Evolutionary conservation across 2,888 invertebrate genomes (phyloP).

Genomic region (Parnassius mnemosyne): DNA sequence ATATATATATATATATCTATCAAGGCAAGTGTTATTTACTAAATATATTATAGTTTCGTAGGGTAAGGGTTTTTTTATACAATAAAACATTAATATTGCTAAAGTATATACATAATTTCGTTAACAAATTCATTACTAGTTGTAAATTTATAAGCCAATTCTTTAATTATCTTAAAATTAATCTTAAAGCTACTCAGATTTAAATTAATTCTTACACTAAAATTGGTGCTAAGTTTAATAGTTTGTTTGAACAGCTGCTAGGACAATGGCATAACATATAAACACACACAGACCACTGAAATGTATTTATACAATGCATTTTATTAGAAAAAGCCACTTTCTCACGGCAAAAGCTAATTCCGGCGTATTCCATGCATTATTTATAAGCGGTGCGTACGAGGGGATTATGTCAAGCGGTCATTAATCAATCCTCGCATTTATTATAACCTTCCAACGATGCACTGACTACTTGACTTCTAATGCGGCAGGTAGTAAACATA

Average conservation of each 20-base stretch:
- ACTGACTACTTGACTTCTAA: constrained; percentile 21
- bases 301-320: constrained; percentile 12
- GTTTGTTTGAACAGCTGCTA: constrained; percentile 38
- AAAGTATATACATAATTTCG: constrained; percentile 61
- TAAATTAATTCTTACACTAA: constrained; percentile 32
- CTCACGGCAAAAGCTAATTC: constrained; percentile 32
- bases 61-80: constrained; percentile 45
- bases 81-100: constrained; percentile 38
- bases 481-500: background rate
- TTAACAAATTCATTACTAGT: constrained; percentile 50
- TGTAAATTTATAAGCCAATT: constrained; percentile 32
- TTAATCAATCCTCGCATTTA: constrained; percentile 23
- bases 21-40: constrained; percentile 68
- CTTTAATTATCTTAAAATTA: constrained; percentile 31
- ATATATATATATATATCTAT: no score
- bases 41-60: constrained; percentile 43
- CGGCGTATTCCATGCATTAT: constrained; percentile 30
- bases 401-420: constrained; percentile 24
- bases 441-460: constrained; percentile 14
- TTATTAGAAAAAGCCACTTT: constrained; percentile 31
- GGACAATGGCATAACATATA: constrained; percentile 29
- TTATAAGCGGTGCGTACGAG: constrained; percentile 25
- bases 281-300: background rate
- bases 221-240: constrained; percentile 24
- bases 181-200: constrained; percentile 51